Evolutionary conservation across 2,888 invertebrate genomes (phyloP), one percentile per base, ranked within the genome.

Genomic region (Calameuta filiformis): DNA sequence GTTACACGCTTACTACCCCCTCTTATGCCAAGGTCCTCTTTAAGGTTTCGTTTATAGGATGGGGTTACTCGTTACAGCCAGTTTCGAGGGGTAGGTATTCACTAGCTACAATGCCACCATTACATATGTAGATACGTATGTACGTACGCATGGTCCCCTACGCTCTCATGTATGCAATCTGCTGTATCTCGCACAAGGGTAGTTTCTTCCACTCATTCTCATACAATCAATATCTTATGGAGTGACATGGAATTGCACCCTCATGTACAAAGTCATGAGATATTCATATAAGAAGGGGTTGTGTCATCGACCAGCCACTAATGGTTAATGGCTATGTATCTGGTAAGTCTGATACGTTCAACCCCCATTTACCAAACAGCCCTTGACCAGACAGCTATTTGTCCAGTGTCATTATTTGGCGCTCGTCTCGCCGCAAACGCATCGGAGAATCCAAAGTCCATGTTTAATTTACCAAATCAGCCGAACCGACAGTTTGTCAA

Each of bases 21-120:
- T 84, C 56, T 56, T 23, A 56, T 56, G 56, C 56, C 56, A 56
- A 56, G 56, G 56, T 80, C 76, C 80, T 82, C 84, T 87, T 85
- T 87, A 88, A 87, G 88, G 87, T 86, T 89, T 87, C 88, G 84
- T 87, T 87, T 86, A 23, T 56, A 86, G 86, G 86, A 88, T 85
- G 88, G 87, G 86, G 86, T 88, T 88, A 87, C 84, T 88, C 87
- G 87, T 88, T 89, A 88, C 83, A 85, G 84, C 82, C 83, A 85
- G 83, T 86, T 86, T 85, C 82, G 80, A 87, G 85, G 56, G 23
- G 40, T 23, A 23, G 40, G 23, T 56, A 56, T 56, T 56, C 56
- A 56, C 56, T 23, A 56, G 3, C 31, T 15, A 33, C 33, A 71
- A 33, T 30, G 33, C 9, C 12, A 69, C 34, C 23, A 1, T 4